Percentiles rank a stretch among this genome's conserved stretches.
Conservation (phyloP, 2,797 vertebrate species). For the Gymnopithys bicolor region DNA sequence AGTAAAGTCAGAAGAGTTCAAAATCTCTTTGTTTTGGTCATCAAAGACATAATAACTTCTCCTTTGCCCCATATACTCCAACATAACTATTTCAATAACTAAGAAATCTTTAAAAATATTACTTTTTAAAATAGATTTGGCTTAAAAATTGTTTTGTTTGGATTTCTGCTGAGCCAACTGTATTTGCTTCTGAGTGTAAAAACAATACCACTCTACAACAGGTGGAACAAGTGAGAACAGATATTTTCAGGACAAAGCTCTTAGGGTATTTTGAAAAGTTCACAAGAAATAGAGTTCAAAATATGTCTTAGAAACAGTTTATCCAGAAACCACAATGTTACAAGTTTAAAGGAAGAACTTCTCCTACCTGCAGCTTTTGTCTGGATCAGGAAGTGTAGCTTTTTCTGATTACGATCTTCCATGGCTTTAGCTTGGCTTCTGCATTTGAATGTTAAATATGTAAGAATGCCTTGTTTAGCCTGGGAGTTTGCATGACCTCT, state of each 20-base stretch:
- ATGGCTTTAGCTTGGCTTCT: slow-evolving; percentile 69
- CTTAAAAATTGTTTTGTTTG: neutral
- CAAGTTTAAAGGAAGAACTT: slow-evolving; percentile 10
- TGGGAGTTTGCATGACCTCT: slow-evolving; percentile 72
- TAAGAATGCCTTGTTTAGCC: slow-evolving; percentile 60
- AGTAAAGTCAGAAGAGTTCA: slow-evolving; percentile 25
- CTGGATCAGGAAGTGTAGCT: slow-evolving; percentile 33
- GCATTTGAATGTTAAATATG: slow-evolving; percentile 65
- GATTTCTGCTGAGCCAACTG: neutral
- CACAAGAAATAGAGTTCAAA: neutral
- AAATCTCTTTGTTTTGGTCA: neutral
- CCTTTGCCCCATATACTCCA: neutral
- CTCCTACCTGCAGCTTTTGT: slow-evolving; percentile 74
- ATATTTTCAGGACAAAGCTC: neutral
- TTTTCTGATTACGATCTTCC: slow-evolving; percentile 61
- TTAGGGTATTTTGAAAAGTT: neutral
- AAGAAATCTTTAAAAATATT: neutral
- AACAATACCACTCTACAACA: neutral
- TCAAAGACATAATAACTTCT: neutral
- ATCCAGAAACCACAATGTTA: neutral
- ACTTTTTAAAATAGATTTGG: neutral
- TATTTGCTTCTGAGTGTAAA: neutral
- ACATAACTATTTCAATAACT: neutral
- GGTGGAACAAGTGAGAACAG: neutral
- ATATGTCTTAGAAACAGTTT: neutral